phyloP scores from a whole-genome alignment of 2,888 invertebrate genomes.

The Caenorhabditis parvicauda region DNA sequence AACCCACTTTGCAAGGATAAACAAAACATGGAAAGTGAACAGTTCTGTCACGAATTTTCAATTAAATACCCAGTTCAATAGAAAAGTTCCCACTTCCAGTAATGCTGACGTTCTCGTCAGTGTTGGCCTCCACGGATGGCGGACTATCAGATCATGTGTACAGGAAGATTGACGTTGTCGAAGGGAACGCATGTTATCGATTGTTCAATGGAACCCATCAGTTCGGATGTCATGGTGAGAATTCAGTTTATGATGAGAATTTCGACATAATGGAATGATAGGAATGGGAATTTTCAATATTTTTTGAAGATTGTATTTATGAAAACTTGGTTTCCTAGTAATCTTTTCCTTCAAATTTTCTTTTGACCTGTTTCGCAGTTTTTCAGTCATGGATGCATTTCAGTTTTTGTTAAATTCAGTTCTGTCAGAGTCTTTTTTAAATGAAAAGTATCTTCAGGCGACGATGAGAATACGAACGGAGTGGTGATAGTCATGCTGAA shows the following conservation, averaged over 20 bases:
- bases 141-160: constrained; percentile 23
- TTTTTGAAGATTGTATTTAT: neutral
- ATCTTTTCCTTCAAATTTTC: no score
- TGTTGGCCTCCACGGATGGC: neutral
- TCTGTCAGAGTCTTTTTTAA: no score
- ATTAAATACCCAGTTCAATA: no score
- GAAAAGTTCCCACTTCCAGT: neutral
- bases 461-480: constrained; percentile 39
- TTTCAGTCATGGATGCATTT: no score
- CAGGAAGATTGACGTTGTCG: constrained; percentile 6
- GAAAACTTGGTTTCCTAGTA: neutral
- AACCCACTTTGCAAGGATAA: constrained; percentile 1
- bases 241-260: neutral
- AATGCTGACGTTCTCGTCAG: neutral
- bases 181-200: constrained; percentile 73
- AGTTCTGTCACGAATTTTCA: constrained; percentile 3
- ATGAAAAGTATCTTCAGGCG: constrained; percentile 32
- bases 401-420: no score
- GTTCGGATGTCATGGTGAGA: constrained; percentile 88
- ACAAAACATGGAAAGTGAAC: neutral
- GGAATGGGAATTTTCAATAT: neutral
- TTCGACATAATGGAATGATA: neutral
- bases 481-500: constrained; percentile 31
- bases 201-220: constrained; percentile 90
- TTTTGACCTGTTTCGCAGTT: no score